Evolutionary conservation across 1,140 invertebrate species (phyloP).

Genomic region (Apis cerana): DNA sequence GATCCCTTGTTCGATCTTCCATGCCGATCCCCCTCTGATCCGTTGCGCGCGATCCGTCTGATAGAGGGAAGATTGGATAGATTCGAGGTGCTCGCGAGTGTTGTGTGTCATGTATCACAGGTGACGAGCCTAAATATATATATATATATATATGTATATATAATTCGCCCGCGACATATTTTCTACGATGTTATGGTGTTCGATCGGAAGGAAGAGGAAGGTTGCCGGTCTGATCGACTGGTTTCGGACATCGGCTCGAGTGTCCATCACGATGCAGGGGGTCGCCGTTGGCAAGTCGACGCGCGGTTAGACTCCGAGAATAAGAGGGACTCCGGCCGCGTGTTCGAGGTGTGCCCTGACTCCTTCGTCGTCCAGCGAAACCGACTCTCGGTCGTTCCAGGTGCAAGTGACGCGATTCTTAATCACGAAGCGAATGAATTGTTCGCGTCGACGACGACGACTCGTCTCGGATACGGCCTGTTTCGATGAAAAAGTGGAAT

Average conservation of each 20-base stretch:
- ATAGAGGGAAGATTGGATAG: background rate
- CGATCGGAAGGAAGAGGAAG: conserved; percentile 5
- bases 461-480: too few relatives aligned
- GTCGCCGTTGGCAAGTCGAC: background rate
- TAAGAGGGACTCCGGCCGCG: background rate
- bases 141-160: too few relatives aligned
- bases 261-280: too few relatives aligned
- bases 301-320: background rate
- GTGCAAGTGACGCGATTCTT: background rate
- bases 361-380: too few relatives aligned
- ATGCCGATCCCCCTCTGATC: background rate
- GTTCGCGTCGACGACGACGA: background rate
- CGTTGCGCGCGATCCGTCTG: conserved; percentile 13
- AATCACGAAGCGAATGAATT: background rate
- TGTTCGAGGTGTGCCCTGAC: too few relatives aligned
- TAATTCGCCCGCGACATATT: background rate
- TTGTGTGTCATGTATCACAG: conserved; percentile 13
- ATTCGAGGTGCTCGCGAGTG: conserved; percentile 18
- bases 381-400: too few relatives aligned
- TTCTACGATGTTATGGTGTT: conserved; percentile 35
- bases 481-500: too few relatives aligned
- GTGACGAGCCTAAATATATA: background rate
- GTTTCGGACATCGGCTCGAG: conserved; percentile 24
- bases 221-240: conserved; percentile 19
- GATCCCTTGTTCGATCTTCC: background rate